Conservation (phyloP, 2,113 vertebrate species). For the Pseudois nayaur region DNA sequence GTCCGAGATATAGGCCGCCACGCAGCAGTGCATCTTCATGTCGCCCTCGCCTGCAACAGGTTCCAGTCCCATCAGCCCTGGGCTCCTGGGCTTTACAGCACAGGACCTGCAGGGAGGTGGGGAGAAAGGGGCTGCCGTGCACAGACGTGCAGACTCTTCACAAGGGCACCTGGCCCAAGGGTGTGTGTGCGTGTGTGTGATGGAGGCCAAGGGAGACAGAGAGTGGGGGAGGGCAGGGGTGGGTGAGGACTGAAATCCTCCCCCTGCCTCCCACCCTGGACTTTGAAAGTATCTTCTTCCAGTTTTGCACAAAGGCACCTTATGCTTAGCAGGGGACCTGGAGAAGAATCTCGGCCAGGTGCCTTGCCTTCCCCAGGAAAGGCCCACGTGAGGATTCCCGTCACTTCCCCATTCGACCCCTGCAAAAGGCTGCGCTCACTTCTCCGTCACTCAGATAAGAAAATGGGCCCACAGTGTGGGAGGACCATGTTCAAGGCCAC, state of each 20-base stretch:
- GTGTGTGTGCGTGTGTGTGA: neutral
- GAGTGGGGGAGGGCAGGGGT: neutral
- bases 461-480: neutral
- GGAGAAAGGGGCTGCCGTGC: neutral
- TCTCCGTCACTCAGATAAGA: neutral
- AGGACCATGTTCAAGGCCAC: neutral
- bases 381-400: neutral
- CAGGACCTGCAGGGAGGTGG: slow-evolving; percentile 34
- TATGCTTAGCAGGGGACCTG: neutral
- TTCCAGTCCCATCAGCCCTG: neutral
- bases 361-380: neutral
- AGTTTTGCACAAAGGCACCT: neutral
- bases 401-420: neutral
- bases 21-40: slow-evolving; percentile 96
- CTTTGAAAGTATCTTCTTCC: neutral
- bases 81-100: slow-evolving; percentile 36
- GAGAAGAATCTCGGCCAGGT: neutral
- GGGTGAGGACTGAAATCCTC: neutral
- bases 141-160: neutral
- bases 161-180: neutral
- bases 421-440: neutral
- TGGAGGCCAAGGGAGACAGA: neutral
- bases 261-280: neutral
- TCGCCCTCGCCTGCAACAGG: slow-evolving; percentile 83
- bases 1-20: slow-evolving; percentile 95